Evolutionary conservation across 2,888 invertebrate genomes (phyloP), one percentile per base, ranked within the genome.

Genomic region (Apamea monoglypha): DNA sequence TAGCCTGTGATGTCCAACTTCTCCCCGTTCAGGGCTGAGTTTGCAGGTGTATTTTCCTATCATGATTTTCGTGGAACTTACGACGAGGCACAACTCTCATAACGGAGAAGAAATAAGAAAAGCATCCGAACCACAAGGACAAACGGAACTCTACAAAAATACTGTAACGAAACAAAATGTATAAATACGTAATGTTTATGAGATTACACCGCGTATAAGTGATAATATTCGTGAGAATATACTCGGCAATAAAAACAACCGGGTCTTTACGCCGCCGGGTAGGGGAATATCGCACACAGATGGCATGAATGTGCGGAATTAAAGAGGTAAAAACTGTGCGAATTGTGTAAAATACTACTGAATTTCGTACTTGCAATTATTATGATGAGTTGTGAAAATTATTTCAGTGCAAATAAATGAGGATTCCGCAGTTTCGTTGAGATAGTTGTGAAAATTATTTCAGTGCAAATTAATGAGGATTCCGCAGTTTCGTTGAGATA

Each of bases 151-250:
- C 61, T 53, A 53, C 36, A 40, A 74, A 80, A 83, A 76, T 68
- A 53, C 71, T 56, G 63, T n/a, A 53, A 40, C 50, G 71, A 44
- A 76, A 84, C 66, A 66, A 71, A 75, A 84, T 64, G 63, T 56
- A 77, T 82, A 77, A 84, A 87, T 82, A 82, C 56, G 50, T 69
- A 82, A 84, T 86, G 69, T 88, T 84, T 80, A 84, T 74, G 82
- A 80, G 66, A 87, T 86, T 86, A 88, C 61, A 71, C 63, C 69
- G 68, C 74, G 81, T 76, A 25, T 81, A 84, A 69, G 82, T 86
- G 80, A 84, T 88, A 88, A 84, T 82, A 84, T 88, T 76, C 76
- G 69, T 67, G 71, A 74, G 69, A 80, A 88, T 68, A 66, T 72
- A 78, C 74, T 78, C 12, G n/a, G 74, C 50, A 70, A 82, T 88